These are phyloP conservation scores for Bubo scandiacus DNA, from an alignment of 2,113 vertebrate species.

Conservation along the genomic window DNA sequence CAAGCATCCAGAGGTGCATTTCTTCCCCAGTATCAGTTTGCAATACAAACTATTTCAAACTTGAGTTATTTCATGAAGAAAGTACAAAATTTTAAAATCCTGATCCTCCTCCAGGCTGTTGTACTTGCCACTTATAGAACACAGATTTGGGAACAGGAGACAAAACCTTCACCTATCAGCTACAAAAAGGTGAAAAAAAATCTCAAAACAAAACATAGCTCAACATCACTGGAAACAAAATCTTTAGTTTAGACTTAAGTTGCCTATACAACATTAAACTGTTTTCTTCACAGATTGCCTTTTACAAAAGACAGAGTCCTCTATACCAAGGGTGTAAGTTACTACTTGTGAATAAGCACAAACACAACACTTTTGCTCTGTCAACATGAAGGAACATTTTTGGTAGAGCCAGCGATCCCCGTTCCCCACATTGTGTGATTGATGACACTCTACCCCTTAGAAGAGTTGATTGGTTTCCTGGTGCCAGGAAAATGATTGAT, in stretches of 20 bases:
- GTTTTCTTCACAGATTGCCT: background rate
- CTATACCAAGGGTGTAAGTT: background rate
- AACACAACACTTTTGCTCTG: background rate
- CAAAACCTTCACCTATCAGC: background rate
- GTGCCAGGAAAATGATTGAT: constrained; percentile 85
- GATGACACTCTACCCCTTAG: constrained; percentile 69
- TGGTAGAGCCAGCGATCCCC: background rate
- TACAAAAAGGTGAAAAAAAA: background rate
- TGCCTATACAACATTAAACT: background rate
- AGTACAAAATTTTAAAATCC: background rate
- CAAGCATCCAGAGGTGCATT: background rate
- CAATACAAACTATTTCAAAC: background rate
- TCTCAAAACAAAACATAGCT: background rate
- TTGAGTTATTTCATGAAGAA: background rate
- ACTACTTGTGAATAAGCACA: background rate
- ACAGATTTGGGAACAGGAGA: background rate
- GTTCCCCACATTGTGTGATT: constrained; percentile 71
- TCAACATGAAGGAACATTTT: constrained; percentile 3
- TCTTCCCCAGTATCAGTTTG: background rate
- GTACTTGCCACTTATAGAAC: background rate
- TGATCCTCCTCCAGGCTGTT: background rate
- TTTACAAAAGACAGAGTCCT: background rate
- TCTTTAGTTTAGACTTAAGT: background rate
- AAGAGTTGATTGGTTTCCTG: constrained; percentile 79
- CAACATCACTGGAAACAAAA: background rate